Conservation (phyloP, 2,888 invertebrate species). For the Stenichneumon culpator region DNA sequence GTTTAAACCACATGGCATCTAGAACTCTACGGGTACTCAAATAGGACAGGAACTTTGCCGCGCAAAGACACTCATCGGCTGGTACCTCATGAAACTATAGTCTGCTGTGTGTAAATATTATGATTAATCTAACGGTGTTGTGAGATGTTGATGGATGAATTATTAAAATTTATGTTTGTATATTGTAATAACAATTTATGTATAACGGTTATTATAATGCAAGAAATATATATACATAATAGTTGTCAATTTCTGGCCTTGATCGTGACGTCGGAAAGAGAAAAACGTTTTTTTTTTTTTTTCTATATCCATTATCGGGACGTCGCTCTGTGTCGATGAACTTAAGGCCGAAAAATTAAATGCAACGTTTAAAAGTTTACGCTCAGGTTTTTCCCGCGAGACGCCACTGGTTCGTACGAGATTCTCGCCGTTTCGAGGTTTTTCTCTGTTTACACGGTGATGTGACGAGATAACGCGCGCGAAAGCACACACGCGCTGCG, state of each 20-base stretch:
- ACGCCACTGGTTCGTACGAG: neutral
- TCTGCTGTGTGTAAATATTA: constrained; percentile 42
- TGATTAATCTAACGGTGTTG: constrained; percentile 67
- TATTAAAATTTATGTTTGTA: constrained; percentile 82
- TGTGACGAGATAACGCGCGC: neutral
- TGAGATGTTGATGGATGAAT: constrained; percentile 79
- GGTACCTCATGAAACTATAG: constrained; percentile 51
- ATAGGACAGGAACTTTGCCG: constrained; percentile 16
- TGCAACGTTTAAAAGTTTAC: neutral
- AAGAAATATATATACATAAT: constrained; percentile 78
- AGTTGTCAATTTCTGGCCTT: constrained; percentile 74
- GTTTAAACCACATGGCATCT: constrained; percentile 10
- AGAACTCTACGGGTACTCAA: constrained; percentile 31
- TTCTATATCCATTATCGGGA: neutral
- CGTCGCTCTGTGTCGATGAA: neutral
- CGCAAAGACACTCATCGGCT: constrained; percentile 41
- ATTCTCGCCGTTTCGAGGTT: neutral
- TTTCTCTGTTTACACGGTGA: neutral
- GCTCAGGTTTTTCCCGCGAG: neutral
- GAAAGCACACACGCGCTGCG: neutral
- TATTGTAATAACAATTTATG: constrained; percentile 83
- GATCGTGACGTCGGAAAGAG: neutral
- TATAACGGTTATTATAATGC: constrained; percentile 80
- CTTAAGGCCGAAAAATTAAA: neutral
- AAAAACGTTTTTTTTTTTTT: neutral